Percentiles rank a stretch among this genome's conserved stretches.
Evolutionary conservation across 2,797 vertebrate genomes (phyloP).

Genomic region (Pampus argenteus): DNA sequence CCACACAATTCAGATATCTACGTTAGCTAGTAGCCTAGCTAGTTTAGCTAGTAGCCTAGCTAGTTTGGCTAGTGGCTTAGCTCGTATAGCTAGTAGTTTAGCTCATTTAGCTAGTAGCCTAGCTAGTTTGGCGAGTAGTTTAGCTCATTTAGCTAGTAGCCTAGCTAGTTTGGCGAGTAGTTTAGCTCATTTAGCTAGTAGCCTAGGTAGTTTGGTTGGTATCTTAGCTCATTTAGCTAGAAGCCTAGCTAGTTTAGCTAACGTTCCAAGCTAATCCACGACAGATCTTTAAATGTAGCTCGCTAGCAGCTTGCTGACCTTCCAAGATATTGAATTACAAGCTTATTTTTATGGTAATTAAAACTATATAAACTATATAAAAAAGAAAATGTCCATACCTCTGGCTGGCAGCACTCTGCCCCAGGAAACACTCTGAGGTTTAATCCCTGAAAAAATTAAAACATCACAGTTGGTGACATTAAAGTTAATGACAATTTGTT

Average conservation of each 20-base stretch:
- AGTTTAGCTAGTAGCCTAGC: not conserved
- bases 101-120: not conserved
- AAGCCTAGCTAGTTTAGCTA: not conserved
- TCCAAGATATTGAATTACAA: not conserved
- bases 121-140: no score
- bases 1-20: no score
- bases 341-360: not conserved
- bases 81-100: not conserved
- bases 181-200: not conserved
- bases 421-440: conserved; percentile 75
- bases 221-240: no score
- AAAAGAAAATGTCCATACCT: conserved; percentile 50
- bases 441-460: conserved; percentile 70
- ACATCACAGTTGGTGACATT: not conserved
- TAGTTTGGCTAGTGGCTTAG: not conserved
- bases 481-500: not conserved
- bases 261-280: not conserved
- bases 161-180: no score
- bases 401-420: conserved; percentile 73
- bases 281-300: not conserved
- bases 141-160: not conserved
- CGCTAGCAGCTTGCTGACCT: not conserved
- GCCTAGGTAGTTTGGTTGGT: no score
- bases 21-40: not conserved
- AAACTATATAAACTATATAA: not conserved